Evolutionary conservation across 2,888 invertebrate genomes (phyloP), one percentile per base, ranked within the genome.

Genomic region (Lithophane leautieri): DNA sequence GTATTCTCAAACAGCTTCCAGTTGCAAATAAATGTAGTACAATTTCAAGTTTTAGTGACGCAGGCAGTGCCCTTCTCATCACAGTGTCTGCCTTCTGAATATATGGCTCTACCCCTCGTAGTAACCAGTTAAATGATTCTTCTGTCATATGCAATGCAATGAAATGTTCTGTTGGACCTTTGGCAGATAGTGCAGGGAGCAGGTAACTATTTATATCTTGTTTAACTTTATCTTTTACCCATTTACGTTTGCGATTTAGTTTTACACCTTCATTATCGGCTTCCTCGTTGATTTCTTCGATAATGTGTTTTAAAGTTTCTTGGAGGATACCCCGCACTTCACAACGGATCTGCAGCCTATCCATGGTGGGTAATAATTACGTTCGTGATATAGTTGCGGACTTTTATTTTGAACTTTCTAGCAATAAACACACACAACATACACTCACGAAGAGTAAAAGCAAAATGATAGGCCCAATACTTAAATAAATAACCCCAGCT

Each of bases 71-170:
- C 69, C 70, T 60, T 75, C 82, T 63, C 82, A 84, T 78, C 22
- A 84, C 60, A 3, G 79, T 84, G 62, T 84, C 82, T 16, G 71
- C 42, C 50, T 79, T 84, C 34, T 84, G 84, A 58, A 84, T 70
- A 56, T 65, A 14, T 16, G 79, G 82, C 66, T 75, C 77, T n/a
- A 84, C 71, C 54, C 65, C 61, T 66, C 73, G 52, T 58, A 79
- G 16, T 84, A 82, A 69, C 82, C 77, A 82, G 54, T 68, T 56
- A 62, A 73, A 82, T 42, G 56, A 75, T 52, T 70, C 61, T 70
- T 79, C 62, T 22, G 78, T 68, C 78, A 79, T 80, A 47, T 34
- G 74, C 42, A 79, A 58, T 28, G 70, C 56, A 62, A 52, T 28
- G 14, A 78, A 78, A 54, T 78, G 71, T 47, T 78, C 34, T 47